Conservation (phyloP, 1,140 invertebrate species). For the Drusus annulatus region DNA sequence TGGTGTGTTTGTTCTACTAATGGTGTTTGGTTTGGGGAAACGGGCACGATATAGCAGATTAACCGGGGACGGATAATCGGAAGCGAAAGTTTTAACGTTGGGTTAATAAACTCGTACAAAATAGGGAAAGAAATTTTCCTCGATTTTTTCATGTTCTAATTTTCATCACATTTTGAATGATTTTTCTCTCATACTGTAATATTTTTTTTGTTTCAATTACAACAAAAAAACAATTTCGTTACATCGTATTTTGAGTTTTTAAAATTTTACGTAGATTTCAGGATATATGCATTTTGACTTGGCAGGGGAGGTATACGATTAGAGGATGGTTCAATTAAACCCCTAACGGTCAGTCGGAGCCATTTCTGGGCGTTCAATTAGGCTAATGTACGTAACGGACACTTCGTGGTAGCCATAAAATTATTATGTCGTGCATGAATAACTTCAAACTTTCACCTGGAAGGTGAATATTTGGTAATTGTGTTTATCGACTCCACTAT, state of each 20-base stretch:
- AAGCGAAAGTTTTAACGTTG: not conserved
- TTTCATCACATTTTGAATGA: no score
- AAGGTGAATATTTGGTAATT: no score
- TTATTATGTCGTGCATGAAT: not conserved
- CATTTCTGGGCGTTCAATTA: not conserved
- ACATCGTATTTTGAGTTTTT: not conserved
- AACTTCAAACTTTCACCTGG: no score
- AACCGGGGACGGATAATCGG: slow-evolving; percentile 16
- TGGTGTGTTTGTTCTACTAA: slow-evolving; percentile 18
- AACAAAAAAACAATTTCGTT: not conserved
- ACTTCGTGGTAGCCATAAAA: not conserved
- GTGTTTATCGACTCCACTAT: no score
- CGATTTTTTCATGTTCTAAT: no score
- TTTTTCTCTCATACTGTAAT: no score
- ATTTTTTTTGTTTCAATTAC: not conserved
- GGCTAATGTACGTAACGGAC: not conserved
- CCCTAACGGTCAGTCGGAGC: not conserved
- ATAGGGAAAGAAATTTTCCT: not conserved
- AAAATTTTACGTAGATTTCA: not conserved
- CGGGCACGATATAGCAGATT: slow-evolving; percentile 11
- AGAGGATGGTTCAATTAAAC: not conserved
- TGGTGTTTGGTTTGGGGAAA: slow-evolving; percentile 26
- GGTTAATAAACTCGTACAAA: not conserved
- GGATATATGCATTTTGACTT: slow-evolving; percentile 11
- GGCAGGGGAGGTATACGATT: not conserved